Evolutionary conservation across 1,140 invertebrate species (phyloP).

Genomic region (Coenobita brevimanus): DNA sequence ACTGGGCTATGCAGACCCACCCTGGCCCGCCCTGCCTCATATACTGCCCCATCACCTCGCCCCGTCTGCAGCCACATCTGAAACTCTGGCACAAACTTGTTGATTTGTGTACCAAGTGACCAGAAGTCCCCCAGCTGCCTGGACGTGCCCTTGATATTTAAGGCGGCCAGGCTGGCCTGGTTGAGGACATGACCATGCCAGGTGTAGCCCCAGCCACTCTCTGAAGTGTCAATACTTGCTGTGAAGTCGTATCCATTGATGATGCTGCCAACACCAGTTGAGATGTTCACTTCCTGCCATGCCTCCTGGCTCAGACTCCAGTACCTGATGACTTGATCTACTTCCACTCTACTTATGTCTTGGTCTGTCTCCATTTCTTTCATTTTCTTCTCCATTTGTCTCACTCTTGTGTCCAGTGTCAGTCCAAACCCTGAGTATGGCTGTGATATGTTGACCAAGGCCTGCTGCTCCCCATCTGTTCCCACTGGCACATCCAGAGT

Average conservation of each 20-base stretch:
- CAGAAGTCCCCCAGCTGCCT: slow-evolving; percentile 4
- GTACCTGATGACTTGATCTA: slow-evolving; percentile 14
- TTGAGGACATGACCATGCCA: slow-evolving; percentile 1
- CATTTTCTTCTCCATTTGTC: not conserved
- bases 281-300: slow-evolving; percentile 21
- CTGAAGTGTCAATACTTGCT: not conserved
- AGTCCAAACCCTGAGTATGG: slow-evolving; percentile 10
- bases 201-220: slow-evolving; percentile 26
- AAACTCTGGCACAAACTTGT: slow-evolving; percentile 26
- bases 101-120: slow-evolving; percentile 16
- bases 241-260: slow-evolving; percentile 8
- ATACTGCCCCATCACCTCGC: not conserved
- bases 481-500: not conserved
- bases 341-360: not conserved
- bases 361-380: not conserved
- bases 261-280: not conserved
- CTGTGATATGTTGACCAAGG: slow-evolving; percentile 33
- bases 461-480: not conserved
- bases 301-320: slow-evolving; percentile 17
- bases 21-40: slow-evolving; percentile 37
- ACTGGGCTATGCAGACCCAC: slow-evolving; percentile 47
- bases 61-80: slow-evolving; percentile 1
- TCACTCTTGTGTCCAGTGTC: not conserved
- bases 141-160: slow-evolving; percentile 16
- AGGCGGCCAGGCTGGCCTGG: not conserved